Conservation (phyloP, 2,797 vertebrate genomes). For the Sciaenops ocellatus region DNA sequence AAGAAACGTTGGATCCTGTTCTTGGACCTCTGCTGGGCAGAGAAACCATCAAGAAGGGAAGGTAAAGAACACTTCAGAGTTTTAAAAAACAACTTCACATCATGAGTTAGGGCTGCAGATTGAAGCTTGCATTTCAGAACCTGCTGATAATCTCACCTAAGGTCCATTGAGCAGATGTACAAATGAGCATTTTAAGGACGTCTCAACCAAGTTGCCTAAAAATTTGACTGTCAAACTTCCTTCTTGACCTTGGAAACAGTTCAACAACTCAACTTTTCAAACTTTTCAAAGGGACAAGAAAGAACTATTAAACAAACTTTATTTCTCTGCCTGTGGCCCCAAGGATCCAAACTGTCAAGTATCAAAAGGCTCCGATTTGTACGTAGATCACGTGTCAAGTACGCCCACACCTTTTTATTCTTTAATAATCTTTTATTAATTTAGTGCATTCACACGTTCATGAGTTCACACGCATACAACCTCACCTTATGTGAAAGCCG, state of each 20-base stretch:
- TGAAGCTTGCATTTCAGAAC: not conserved
- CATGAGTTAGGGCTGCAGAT: not conserved
- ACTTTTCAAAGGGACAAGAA: not conserved
- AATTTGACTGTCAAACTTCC: not conserved
- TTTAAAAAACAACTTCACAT: not conserved
- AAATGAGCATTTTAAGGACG: not conserved
- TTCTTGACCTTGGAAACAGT: not conserved
- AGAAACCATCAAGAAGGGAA: conserved; percentile 94
- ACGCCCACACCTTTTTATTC: no score
- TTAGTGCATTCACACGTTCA: no score
- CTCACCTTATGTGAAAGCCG: no score
- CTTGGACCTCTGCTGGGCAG: conserved; percentile 93
- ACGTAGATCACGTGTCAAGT: no score
- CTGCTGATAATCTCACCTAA: not conserved
- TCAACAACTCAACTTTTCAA: not conserved
- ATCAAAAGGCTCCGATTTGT: not conserved
- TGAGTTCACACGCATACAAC: no score
- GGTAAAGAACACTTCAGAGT: conserved; percentile 44
- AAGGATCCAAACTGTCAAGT: not conserved
- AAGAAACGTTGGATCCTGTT: conserved; percentile 93
- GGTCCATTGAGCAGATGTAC: not conserved
- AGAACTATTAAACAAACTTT: not conserved
- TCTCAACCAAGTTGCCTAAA: not conserved
- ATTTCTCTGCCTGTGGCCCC: not conserved
- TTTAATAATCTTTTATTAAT: no score